Percentiles rank a stretch among this genome's conserved stretches.
Evolutionary conservation across 1,140 invertebrate genomes (phyloP).

Genomic region (Kradibia gibbosae): DNA sequence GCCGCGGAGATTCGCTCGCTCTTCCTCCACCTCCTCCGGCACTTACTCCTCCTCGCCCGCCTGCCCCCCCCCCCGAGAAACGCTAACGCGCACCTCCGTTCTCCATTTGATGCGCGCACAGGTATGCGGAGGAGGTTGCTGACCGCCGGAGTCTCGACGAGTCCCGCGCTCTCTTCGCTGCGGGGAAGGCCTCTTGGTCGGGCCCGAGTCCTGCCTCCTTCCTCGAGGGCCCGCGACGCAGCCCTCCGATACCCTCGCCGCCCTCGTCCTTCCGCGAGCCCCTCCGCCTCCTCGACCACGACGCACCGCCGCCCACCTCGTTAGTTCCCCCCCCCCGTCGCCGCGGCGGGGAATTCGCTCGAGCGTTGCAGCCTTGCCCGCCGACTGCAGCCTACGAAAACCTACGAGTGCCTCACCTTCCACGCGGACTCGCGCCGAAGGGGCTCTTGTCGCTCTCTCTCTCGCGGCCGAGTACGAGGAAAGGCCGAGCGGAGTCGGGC

Average conservation of each 20-base stretch:
- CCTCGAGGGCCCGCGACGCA: too few relatives aligned
- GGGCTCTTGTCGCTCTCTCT: neutral
- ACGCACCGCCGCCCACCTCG: neutral
- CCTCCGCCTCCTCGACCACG: neutral
- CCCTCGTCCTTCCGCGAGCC: neutral
- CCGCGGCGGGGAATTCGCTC: too few relatives aligned
- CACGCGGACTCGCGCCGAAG: neutral
- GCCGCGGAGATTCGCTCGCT: too few relatives aligned
- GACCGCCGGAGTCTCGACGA: neutral
- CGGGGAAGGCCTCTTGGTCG: neutral
- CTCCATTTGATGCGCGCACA: conserved; percentile 18
- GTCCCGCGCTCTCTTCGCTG: neutral
- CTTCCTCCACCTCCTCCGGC: neutral
- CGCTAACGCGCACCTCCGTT: neutral
- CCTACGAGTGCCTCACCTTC: neutral
- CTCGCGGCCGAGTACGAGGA: too few relatives aligned
- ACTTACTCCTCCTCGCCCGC: neutral
- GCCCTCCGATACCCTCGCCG: too few relatives aligned
- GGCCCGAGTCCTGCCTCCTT: neutral
- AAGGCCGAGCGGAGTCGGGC: too few relatives aligned
- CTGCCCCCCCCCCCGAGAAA: neutral
- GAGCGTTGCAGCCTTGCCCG: too few relatives aligned
- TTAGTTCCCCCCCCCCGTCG: neutral
- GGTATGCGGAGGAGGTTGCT: conserved; percentile 20
- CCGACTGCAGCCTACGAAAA: too few relatives aligned